A percentile compares a stretch with the other conserved stretches of the same genome.
Evolutionary conservation across 2,888 invertebrate species (phyloP).

Genomic region (Eilema griseolum): DNA sequence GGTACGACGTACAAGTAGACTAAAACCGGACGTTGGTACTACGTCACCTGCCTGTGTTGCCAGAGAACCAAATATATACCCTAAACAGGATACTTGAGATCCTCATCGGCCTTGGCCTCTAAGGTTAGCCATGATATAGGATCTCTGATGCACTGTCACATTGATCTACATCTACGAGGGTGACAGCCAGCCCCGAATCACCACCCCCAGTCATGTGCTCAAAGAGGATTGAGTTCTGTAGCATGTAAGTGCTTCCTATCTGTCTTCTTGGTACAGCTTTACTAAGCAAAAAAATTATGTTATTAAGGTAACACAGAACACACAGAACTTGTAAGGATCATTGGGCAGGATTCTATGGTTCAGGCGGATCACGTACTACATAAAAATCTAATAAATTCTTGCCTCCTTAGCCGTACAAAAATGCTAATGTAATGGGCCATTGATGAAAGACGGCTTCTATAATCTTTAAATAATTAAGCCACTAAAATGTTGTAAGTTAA

Average conservation of each 20-base stretch:
- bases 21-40: neutral
- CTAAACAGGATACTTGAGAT: neutral
- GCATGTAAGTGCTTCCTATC: neutral
- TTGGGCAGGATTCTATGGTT: no score
- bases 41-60: neutral
- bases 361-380: neutral
- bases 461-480: neutral
- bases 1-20: no score
- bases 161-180: neutral
- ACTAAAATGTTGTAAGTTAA: neutral
- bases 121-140: neutral
- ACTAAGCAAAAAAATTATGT: neutral
- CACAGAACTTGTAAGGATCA: neutral
- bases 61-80: neutral
- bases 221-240: neutral
- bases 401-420: neutral
- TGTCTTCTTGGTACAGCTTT: neutral
- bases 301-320: neutral
- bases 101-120: no score
- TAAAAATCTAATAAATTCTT: neutral
- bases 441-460: neutral
- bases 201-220: no score
- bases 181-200: neutral
- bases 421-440: neutral
- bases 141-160: neutral